Percentiles rank a stretch among this genome's conserved stretches.
Conservation (phyloP, 2,888 invertebrate genomes). For the Melanotus villosus region DNA sequence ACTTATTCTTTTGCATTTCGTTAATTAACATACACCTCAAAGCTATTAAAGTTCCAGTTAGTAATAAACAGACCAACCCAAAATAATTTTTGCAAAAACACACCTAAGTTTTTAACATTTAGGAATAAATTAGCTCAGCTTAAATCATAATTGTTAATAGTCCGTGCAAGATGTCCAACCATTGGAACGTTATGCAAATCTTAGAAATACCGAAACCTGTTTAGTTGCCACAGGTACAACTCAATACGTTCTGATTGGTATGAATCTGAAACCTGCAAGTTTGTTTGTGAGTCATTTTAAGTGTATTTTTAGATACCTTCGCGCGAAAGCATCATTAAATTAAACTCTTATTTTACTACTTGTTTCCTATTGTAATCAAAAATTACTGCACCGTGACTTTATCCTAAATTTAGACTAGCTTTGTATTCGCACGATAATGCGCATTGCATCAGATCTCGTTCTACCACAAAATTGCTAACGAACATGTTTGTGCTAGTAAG, state of each 20-base stretch:
- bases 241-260: neutral
- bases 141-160: neutral
- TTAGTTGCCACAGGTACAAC: neutral
- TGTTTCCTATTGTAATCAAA: constrained; percentile 7
- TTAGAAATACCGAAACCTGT: neutral
- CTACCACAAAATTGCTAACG: neutral
- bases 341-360: neutral
- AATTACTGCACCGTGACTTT: neutral
- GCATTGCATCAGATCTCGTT: constrained; percentile 13
- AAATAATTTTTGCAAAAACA: neutral
- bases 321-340: neutral
- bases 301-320: constrained; percentile 1
- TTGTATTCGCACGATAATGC: neutral
- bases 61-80: neutral
- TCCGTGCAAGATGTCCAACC: neutral
- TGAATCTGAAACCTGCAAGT: neutral
- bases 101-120: neutral
- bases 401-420: neutral
- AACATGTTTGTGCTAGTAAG: neutral
- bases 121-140: neutral
- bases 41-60: no score
- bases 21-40: no score
- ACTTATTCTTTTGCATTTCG: no score
- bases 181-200: constrained; percentile 1
- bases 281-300: constrained; percentile 1